Base-by-base conservation (phyloP, 2,888 invertebrate species). In the Chydorus sphaericus region DNA sequence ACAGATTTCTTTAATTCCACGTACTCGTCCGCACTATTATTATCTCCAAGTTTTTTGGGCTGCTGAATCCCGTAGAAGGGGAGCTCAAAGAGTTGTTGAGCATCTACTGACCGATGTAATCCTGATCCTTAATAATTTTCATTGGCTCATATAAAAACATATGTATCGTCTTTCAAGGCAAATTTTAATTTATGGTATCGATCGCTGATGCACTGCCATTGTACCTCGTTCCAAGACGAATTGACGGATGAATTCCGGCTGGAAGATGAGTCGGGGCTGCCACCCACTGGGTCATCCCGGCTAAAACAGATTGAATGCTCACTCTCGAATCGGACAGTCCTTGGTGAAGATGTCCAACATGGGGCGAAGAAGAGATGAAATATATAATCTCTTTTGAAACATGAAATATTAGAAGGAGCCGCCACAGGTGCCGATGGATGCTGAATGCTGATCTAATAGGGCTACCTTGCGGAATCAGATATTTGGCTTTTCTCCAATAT, bases 401-500 rank as follows among this genome's bases (percentile, higher is more conserved):
- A n/a, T n/a, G n/a, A n/a, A n/a, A n/a, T n/a, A n/a, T n/a, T n/a
- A n/a, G 52, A 30, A 8, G 52, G 52, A 18, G 52, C 20, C 10
- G 37, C 23, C 14, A 30, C 30, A n/a, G 30, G 16, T 11, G 4
- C 30, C 14, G 30, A 5, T 3, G 20, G 14, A 11, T 8, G 20
- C n/a, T n/a, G n/a, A n/a, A n/a, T n/a, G n/a, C n/a, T 44, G 44
- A 8, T 52, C 52, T 11, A 36, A 20, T 30, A 14, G 4, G 10
- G 48, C n/a, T 26, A 48, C 36, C 37, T 48, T 55, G 8, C 23
- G 33, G 6, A 33, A 20, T 5, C 56, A 14, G 26, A 44, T 75
- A 61, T 83, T 82, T 3, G 85, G 83, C 61, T 83, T 78, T 55
- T 87, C 88, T 23, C 90, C 90, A 60, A 90, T 83, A 28, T 89